A percentile compares a stretch with the other conserved stretches of the same genome.
phyloP scores from a whole-genome alignment of 2,797 vertebrate genomes.

The Vireo griseus region DNA sequence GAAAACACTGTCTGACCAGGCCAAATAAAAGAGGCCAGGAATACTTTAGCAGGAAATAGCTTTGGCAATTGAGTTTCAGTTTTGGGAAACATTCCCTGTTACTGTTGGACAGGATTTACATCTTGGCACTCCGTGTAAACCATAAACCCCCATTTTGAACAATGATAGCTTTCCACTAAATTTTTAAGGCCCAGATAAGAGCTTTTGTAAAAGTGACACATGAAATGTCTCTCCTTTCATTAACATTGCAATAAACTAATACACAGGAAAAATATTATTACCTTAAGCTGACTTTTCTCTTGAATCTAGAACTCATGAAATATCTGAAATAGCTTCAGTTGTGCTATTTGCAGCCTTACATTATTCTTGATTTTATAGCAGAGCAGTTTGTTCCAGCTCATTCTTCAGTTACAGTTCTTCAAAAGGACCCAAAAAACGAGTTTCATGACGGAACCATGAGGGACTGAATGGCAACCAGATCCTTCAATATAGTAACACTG shows the following conservation, averaged over 20 bases:
- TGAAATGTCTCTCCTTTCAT: neutral
- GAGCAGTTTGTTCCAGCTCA: neutral
- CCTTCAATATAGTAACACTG: neutral
- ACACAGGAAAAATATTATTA: neutral
- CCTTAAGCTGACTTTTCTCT: neutral
- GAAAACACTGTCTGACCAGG: neutral
- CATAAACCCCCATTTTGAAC: neutral
- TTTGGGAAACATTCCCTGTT: constrained; percentile 13
- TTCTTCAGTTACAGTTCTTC: neutral
- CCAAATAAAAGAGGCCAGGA: neutral
- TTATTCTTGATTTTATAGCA: neutral
- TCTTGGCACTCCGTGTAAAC: neutral
- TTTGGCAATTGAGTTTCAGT: neutral
- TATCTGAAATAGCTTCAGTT: neutral
- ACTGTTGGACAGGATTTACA: neutral
- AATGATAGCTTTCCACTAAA: neutral
- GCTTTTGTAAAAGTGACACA: neutral
- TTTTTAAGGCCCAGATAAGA: neutral
- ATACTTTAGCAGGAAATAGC: neutral
- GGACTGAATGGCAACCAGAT: neutral
- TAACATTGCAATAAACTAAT: neutral
- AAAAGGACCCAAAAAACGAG: neutral
- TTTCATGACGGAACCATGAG: neutral
- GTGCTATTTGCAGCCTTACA: neutral
- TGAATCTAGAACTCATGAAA: neutral